Percentiles rank a stretch among this genome's conserved stretches.
phyloP scores from a whole-genome alignment of 1,140 invertebrate genomes.

The Lasioglossum baleicum region DNA sequence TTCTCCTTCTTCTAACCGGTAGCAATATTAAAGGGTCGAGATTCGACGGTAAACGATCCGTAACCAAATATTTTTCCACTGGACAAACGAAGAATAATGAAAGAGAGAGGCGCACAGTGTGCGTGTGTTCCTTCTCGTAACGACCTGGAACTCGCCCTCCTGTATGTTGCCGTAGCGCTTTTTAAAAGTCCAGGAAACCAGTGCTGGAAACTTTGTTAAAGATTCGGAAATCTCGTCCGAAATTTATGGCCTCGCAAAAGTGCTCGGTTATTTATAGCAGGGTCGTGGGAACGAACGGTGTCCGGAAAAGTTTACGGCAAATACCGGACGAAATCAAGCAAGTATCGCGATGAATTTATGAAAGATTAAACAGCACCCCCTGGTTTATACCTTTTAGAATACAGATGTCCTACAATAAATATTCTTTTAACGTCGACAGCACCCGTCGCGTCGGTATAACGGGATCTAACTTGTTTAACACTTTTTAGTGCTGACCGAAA shows the following conservation, averaged over 20 bases:
- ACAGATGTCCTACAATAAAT: no score
- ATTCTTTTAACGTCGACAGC: no score
- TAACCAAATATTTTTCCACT: slow-evolving; percentile 68
- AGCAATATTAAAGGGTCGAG: slow-evolving; percentile 31
- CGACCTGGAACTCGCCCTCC: background rate
- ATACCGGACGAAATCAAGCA: background rate
- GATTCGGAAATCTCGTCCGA: slow-evolving; percentile 47
- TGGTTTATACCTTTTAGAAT: background rate
- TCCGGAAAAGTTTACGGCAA: slow-evolving; percentile 8
- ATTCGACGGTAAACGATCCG: slow-evolving; percentile 60
- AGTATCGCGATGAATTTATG: background rate
- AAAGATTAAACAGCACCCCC: background rate
- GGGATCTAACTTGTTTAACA: no score
- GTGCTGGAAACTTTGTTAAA: slow-evolving; percentile 44
- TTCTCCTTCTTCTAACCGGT: slow-evolving; percentile 38
- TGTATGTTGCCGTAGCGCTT: background rate
- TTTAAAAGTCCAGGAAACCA: slow-evolving; percentile 32
- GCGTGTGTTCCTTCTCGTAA: slow-evolving; percentile 2
- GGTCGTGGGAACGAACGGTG: slow-evolving; percentile 5
- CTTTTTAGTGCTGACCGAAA: no score
- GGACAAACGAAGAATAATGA: slow-evolving; percentile 64
- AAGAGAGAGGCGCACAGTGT: background rate
- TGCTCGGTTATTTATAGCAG: slow-evolving; percentile 36
- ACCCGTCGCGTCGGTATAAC: no score
- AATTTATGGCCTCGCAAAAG: slow-evolving; percentile 38